Percentiles rank a stretch among this genome's conserved stretches.
These are phyloP conservation scores for Eristalis tenax DNA, from an alignment of 2,888 invertebrate species.

Conservation along the genomic window DNA sequence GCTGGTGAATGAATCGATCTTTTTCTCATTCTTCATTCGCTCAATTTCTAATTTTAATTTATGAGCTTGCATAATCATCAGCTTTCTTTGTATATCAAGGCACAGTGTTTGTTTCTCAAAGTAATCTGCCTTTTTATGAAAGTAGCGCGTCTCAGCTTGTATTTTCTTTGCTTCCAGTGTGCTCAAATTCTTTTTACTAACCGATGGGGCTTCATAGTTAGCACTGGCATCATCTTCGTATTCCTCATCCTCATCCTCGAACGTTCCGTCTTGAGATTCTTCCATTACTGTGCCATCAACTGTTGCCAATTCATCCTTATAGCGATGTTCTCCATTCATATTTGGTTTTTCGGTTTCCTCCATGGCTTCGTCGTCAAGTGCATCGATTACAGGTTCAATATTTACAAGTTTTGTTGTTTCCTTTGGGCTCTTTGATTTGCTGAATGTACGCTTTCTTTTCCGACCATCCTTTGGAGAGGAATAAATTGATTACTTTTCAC, in stretches of 20 bases:
- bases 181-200: conserved; percentile 25
- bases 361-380: conserved; percentile 25
- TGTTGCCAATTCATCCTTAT: conserved; percentile 2
- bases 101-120: conserved; percentile 53
- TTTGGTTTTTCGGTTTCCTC: conserved; percentile 26
- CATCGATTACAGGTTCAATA: conserved; percentile 44
- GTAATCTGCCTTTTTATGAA: conserved; percentile 54
- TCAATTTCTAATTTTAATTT: conserved; percentile 61
- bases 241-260: conserved; percentile 35
- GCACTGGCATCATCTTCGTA: conserved; percentile 27
- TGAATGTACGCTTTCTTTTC: conserved; percentile 36
- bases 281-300: conserved; percentile 32
- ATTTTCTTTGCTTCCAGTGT: conserved; percentile 46
- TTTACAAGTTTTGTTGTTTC: conserved; percentile 45
- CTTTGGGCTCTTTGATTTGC: conserved; percentile 12
- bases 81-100: conserved; percentile 47
- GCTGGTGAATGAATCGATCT: not conserved
- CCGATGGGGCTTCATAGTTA: conserved; percentile 1
- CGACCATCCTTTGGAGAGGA: conserved; percentile 13
- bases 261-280: conserved; percentile 39
- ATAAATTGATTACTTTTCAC: not conserved
- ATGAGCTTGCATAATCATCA: conserved; percentile 60
- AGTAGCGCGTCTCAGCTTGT: conserved; percentile 58
- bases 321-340: conserved; percentile 41
- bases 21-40: conserved; percentile 38